Percentiles rank a stretch among this genome's conserved stretches.
These are phyloP conservation scores for Drosophila equinoxialis DNA, from an alignment of 1,140 invertebrate genomes.

Conservation along the genomic window DNA sequence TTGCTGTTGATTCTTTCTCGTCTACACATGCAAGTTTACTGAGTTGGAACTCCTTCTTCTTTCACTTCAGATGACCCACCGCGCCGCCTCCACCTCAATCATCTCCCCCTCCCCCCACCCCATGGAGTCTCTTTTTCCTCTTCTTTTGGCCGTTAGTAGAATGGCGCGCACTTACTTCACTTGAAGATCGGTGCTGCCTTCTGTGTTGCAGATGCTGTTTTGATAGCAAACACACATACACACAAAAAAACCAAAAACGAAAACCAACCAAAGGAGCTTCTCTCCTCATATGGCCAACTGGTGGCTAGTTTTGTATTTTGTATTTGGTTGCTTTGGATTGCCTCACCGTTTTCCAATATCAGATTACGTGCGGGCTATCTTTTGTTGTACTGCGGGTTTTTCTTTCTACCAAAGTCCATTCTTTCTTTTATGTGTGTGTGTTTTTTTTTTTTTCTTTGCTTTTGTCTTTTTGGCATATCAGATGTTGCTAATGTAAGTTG, in stretches of 20 bases:
- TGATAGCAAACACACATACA: conserved; percentile 45
- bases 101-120: not conserved
- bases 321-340: conserved; percentile 44
- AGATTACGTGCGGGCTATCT: conserved; percentile 70
- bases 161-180: conserved; percentile 18
- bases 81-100: not conserved
- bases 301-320: conserved; percentile 32
- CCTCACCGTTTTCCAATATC: conserved; percentile 64
- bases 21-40: conserved; percentile 39
- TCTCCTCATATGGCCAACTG: conserved; percentile 58
- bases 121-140: too few species aligned
- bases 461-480: conserved; percentile 48
- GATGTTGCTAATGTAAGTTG: conserved; percentile 51
- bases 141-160: conserved; percentile 4
- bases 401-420: conserved; percentile 6
- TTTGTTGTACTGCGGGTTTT: conserved; percentile 38
- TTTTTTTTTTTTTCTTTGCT: conserved; percentile 8
- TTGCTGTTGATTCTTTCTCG: conserved; percentile 3
- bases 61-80: conserved; percentile 11
- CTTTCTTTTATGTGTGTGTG: not conserved
- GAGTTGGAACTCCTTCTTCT: conserved; percentile 43
- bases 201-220: conserved; percentile 42
- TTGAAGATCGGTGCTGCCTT: conserved; percentile 20
- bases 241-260: conserved; percentile 26
- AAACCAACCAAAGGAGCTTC: conserved; percentile 10